phyloP scores from a whole-genome alignment of 2,113 vertebrate species.

The human region GRCh38 chr20:15604001-15604500 shows the following conservation, averaged over 20 bases:
- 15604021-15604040: neutral
- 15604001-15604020: neutral
- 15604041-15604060: neutral
- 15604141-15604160: neutral
- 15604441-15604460: neutral
- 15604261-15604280: neutral
- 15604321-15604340: neutral
- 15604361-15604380: neutral
- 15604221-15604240: neutral
- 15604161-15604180: neutral
- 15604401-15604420: slow-evolving; percentile 18
- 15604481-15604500: neutral
- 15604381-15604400: neutral
- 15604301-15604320: neutral
- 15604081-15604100: neutral
- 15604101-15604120: neutral
- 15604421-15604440: slow-evolving; percentile 12
- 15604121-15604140: neutral
- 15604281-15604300: neutral
- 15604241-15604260: neutral
- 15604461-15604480: neutral
- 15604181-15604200: neutral
- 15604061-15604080: neutral
- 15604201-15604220: neutral
- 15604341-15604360: neutral